These are phyloP conservation scores for Sebastes glaucus DNA, from an alignment of 2,797 vertebrate species.

Conservation along the genomic window DNA sequence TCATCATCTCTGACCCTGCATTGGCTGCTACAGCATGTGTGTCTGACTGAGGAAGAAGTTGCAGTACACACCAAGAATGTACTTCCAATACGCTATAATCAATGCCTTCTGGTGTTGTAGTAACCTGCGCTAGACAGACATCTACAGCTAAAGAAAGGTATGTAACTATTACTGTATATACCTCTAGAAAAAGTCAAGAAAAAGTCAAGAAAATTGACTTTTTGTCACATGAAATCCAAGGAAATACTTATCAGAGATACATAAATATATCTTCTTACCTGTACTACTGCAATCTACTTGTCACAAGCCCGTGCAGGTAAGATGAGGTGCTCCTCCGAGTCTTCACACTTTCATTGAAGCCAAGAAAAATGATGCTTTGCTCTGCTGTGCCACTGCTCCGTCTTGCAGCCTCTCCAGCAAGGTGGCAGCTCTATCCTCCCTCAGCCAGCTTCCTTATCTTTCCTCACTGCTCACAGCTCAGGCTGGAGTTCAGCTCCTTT, in stretches of 20 bases:
- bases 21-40: background rate
- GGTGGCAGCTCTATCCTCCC: constrained; percentile 61
- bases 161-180: background rate
- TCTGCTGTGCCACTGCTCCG: constrained; percentile 14
- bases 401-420: constrained; percentile 48
- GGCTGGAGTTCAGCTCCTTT: constrained; percentile 51
- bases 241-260: background rate
- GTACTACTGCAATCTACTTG: background rate
- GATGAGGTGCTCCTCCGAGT: constrained; percentile 8
- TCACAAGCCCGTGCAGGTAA: constrained; percentile 25
- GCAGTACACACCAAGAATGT: constrained; percentile 42
- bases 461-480: constrained; percentile 53
- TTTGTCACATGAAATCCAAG: background rate
- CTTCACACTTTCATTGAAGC: constrained; percentile 25
- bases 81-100: constrained; percentile 30
- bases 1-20: constrained; percentile 44
- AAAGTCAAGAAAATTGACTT: background rate
- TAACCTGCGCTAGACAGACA: background rate
- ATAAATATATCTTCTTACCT: constrained; percentile 50
- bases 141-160: background rate
- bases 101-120: background rate
- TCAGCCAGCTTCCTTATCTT: constrained; percentile 59
- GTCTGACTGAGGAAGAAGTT: constrained; percentile 53
- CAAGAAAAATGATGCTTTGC: constrained; percentile 39
- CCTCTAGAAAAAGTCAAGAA: background rate